Base-by-base conservation (phyloP, 2,888 invertebrate genomes). In the Melipona bicolor region DNA sequence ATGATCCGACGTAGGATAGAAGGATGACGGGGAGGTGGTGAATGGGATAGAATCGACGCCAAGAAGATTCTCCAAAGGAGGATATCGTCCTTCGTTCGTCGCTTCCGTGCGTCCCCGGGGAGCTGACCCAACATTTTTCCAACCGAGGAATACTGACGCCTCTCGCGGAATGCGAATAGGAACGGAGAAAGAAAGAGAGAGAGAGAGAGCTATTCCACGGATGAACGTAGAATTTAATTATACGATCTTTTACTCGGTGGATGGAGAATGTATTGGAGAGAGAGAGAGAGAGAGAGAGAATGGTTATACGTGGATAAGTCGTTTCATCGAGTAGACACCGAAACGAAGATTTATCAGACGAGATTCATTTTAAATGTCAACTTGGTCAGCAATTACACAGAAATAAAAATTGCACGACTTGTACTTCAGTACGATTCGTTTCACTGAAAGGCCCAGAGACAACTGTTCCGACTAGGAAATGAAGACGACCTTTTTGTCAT, bases 101-200 rank as follows among this genome's bases (percentile, higher is more conserved):
- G 81, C 52, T 52, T 36, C 21, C 36, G 24, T 24, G 67, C 19
- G 77, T 70, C 77, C 88, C 87, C 86, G 24, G 91, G 83, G 90
- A 87, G 88, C 90, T 91, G 92, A 93, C 91, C 92, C 85, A 90
- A 91, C 92, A 89, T 91, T 92, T 91, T 90, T 89, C 90, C 83
- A 71, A 82, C 81, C 84, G 43, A 83, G 87, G 86, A 90, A 92
- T 91, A 92, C 91, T 88, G 92, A 93, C 59, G 17, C 50, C 49
- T 68, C 61, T 61, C n/a, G 27, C 24, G 43, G 43, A 43, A 43
- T 43, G 43, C 43, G 68, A n/a, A 64, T 36, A 15, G 50, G 61
- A 73, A 54, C 24, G 50, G 69, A n/a, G 56, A 59, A 56, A 64
- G 69, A 81, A 65, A 72, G 9, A 2, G 9, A 43, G 43, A 43